phyloP scores from a whole-genome alignment of 2,113 vertebrate genomes.

The Dromiciops gliroides region DNA sequence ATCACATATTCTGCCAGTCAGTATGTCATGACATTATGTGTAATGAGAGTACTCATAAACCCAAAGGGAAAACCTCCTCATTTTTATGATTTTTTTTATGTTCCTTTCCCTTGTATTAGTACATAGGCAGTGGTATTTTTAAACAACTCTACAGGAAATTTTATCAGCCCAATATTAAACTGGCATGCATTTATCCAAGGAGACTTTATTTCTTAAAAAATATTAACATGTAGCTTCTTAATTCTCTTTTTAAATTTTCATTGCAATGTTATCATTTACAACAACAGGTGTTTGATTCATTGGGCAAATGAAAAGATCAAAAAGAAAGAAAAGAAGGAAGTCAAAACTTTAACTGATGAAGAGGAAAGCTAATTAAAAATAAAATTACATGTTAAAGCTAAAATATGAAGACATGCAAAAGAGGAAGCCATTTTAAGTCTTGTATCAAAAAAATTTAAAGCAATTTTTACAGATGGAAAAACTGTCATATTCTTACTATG shows the following conservation, averaged over 20 bases:
- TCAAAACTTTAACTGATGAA: slow-evolving; percentile 43
- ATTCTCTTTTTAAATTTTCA: slow-evolving; percentile 15
- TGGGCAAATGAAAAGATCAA: slow-evolving; percentile 58
- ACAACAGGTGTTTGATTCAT: slow-evolving; percentile 67
- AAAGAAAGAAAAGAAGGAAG: slow-evolving; percentile 7
- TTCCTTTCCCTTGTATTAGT: slow-evolving; percentile 47
- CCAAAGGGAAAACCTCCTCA: slow-evolving; percentile 78
- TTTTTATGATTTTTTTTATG: slow-evolving; percentile 79
- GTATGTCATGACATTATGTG: slow-evolving; percentile 79
- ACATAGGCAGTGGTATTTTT: slow-evolving; percentile 1
- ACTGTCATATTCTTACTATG: slow-evolving; percentile 30
- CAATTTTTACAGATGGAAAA: slow-evolving; percentile 65
- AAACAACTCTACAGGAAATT: not conserved
- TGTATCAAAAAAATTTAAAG: slow-evolving; percentile 34
- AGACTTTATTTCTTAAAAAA: slow-evolving; percentile 64
- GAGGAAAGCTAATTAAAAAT: slow-evolving; percentile 12
- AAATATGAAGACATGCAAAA: slow-evolving; percentile 54
- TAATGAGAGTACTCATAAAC: slow-evolving; percentile 82
- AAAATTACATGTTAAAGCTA: slow-evolving; percentile 47
- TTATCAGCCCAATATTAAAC: not conserved
- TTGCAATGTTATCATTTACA: slow-evolving; percentile 1
- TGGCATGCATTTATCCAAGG: not conserved
- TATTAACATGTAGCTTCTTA: slow-evolving; percentile 54
- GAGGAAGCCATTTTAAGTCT: slow-evolving; percentile 52
- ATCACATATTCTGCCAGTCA: slow-evolving; percentile 80